These are phyloP conservation scores for Lutraria lutraria DNA, from an alignment of 2,888 invertebrate species.

Conservation along the genomic window DNA sequence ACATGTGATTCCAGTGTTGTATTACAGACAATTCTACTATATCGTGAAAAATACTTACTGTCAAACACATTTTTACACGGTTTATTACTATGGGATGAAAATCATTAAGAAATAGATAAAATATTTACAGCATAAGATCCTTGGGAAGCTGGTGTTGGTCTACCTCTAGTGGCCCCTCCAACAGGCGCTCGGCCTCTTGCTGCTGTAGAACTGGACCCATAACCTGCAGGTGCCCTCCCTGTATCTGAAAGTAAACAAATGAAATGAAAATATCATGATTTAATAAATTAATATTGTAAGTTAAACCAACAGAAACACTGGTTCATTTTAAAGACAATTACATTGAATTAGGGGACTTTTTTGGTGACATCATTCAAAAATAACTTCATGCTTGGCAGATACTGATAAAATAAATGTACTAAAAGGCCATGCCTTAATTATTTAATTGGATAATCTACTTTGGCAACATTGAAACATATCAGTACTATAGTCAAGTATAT, in stretches of 20 bases:
- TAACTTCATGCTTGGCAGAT: no score
- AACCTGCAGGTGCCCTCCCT: conserved; percentile 52
- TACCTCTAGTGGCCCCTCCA: conserved; percentile 63
- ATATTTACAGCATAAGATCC: conserved; percentile 66
- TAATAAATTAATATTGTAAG: not conserved
- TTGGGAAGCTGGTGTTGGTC: conserved; percentile 56
- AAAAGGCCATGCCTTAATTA: no score
- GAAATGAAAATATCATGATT: not conserved
- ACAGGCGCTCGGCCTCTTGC: conserved; percentile 51
- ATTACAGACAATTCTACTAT: no score
- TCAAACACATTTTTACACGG: not conserved
- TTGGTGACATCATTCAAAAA: no score
- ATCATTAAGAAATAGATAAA: not conserved
- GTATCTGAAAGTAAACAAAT: conserved; percentile 55
- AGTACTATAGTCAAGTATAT: no score
- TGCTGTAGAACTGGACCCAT: conserved; percentile 35
- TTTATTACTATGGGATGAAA: not conserved
- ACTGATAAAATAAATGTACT: no score
- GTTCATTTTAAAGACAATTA: not conserved
- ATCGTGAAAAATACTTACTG: not conserved
- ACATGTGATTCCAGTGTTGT: no score
- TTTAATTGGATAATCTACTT: no score
- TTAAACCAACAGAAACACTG: not conserved
- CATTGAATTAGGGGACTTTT: no score
- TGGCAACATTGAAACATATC: no score